Evolutionary conservation across 2,797 vertebrate genomes (phyloP).

Genomic region (Synaphobranchus kaupii): DNA sequence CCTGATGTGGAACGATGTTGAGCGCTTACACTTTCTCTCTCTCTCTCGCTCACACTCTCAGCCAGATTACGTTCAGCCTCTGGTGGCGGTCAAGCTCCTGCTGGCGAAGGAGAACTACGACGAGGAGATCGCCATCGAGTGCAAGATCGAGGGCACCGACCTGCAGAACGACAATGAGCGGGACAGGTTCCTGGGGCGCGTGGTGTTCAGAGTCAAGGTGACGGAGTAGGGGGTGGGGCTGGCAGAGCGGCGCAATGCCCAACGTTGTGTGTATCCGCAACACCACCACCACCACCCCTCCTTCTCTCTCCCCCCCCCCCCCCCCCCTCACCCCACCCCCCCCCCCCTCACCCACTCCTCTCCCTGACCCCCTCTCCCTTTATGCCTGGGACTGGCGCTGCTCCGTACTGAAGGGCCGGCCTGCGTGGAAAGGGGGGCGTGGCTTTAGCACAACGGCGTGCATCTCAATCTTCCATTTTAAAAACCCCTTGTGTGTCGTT

Average conservation of each 20-base stretch:
- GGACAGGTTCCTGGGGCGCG: conserved; percentile 90
- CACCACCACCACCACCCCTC: conserved; percentile 69
- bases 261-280: conserved; percentile 63
- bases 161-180: conserved; percentile 82
- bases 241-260: conserved; percentile 62
- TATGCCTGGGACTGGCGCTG: conserved; percentile 65
- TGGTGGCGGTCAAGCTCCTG: conserved; percentile 85
- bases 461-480: conserved; percentile 68
- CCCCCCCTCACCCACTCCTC: conserved; percentile 40
- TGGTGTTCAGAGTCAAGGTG: conserved; percentile 81
- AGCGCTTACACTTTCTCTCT: background rate
- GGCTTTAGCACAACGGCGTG: conserved; percentile 68
- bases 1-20: background rate
- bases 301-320: conserved; percentile 50
- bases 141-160: conserved; percentile 83
- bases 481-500: conserved; percentile 66
- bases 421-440: conserved; percentile 49
- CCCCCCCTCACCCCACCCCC: conserved; percentile 61
- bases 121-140: conserved; percentile 79
- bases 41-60: conserved; percentile 53
- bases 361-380: conserved; percentile 72
- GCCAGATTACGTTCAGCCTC: conserved; percentile 84
- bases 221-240: conserved; percentile 67
- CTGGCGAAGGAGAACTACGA: conserved; percentile 67
- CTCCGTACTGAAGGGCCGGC: conserved; percentile 65